Evolutionary conservation across 2,797 vertebrate species (phyloP), one percentile per base, ranked within the genome.

Genomic region (Acipenser transmontanus): DNA sequence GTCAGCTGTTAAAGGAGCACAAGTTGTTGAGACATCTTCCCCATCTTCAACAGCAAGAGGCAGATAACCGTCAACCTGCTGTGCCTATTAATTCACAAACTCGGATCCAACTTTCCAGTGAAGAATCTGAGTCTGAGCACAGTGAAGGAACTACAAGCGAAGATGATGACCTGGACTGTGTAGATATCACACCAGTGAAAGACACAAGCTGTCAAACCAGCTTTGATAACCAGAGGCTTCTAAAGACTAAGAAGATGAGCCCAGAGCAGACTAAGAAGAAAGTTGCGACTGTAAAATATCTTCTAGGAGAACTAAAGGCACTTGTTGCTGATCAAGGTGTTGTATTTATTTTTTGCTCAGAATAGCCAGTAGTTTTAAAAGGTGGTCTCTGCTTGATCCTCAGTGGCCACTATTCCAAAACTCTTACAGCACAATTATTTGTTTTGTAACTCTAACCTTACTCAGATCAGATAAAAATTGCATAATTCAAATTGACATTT

Each of bases 281-380:
- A 74, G 70, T 88, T 63, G 84, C 75, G 82, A 90, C 82, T 0
- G 61, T 91, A n/a, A 91, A 84, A 61, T 81, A 85, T 70, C 87
- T 97, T 56, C 68, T 96, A 66, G 82, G 81, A 72, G 92, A 98
- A 69, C 92, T 98, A 65, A 82, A 86, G 76, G 79, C 84, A 10
- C 71, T 92, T 69, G 48, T 88, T 74, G 64, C 69, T 62, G 82
- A 86, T 56, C 82, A 85, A 80, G 88, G 90, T 91, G 80, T 66
- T 54, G n/a, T 54, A n/a, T n/a, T 9, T 54, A 8, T 54, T n/a
- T 54, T 54, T 54, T 54, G 8, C 9, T 9, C 8, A 54, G n/a
- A 54, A 7, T 54, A 54, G n/a, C 52, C 3, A 2, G 17, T 17
- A 17, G 47, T 63, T 65, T 64, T 73, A 64, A 71, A 12, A 69